These are phyloP conservation scores for Fukomys damarensis DNA, from an alignment of 2,113 vertebrate genomes.

Conservation along the genomic window DNA sequence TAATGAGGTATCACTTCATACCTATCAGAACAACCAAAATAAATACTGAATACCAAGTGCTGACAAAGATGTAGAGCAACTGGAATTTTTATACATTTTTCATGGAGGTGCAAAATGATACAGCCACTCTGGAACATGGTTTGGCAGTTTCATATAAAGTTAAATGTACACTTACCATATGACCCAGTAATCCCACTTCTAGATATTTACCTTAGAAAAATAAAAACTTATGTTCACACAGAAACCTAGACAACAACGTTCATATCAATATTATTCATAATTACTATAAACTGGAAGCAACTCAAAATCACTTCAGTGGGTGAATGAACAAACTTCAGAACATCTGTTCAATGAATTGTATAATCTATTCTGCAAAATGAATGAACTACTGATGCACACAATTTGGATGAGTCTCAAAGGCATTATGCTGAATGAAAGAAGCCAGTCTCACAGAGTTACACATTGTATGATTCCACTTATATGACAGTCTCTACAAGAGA, in stretches of 20 bases:
- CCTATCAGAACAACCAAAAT: slow-evolving; percentile 63
- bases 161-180: slow-evolving; percentile 80
- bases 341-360: slow-evolving; percentile 41
- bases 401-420: slow-evolving; percentile 63
- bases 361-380: slow-evolving; percentile 46
- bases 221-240: slow-evolving; percentile 82
- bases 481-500: slow-evolving; percentile 65
- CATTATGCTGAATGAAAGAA: slow-evolving; percentile 64
- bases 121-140: slow-evolving; percentile 78
- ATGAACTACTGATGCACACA: slow-evolving; percentile 50
- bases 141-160: slow-evolving; percentile 78
- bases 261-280: slow-evolving; percentile 75
- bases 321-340: slow-evolving; percentile 55
- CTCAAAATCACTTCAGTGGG: slow-evolving; percentile 60
- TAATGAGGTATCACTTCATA: slow-evolving; percentile 69
- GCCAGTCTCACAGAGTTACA: slow-evolving; percentile 48
- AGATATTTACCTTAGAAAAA: slow-evolving; percentile 82
- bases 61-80: slow-evolving; percentile 71
- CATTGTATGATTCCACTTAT: slow-evolving; percentile 15
- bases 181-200: slow-evolving; percentile 80
- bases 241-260: slow-evolving; percentile 77
- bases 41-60: slow-evolving; percentile 71
- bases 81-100: slow-evolving; percentile 71
- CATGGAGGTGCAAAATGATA: slow-evolving; percentile 74
- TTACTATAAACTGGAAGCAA: slow-evolving; percentile 62